Percentiles rank a stretch among this genome's conserved stretches.
Conservation (phyloP, 2,888 invertebrate species). For the Agonopterix alstromeriana region DNA sequence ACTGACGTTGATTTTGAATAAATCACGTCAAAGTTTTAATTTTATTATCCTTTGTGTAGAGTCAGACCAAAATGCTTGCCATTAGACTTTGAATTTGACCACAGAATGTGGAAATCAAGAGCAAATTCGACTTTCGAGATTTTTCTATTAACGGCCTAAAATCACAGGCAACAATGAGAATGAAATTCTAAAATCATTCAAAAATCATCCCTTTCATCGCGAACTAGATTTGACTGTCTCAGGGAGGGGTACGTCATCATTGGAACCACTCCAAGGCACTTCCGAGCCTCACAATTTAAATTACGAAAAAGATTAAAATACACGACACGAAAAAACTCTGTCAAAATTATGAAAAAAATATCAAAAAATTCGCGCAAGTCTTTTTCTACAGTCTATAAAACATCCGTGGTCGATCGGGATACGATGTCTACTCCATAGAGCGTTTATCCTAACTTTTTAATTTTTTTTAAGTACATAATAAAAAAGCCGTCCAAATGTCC, state of each 20-base stretch:
- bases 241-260: conserved; percentile 36
- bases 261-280: conserved; percentile 60
- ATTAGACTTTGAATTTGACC: too few species aligned
- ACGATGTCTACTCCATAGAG: conserved; percentile 34
- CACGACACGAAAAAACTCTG: conserved; percentile 64
- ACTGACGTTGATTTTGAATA: too few species aligned
- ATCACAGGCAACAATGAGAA: too few species aligned
- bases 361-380: conserved; percentile 72
- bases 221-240: background rate
- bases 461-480: conserved; percentile 14
- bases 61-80: too few species aligned
- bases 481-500: conserved; percentile 17
- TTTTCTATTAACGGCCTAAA: too few species aligned
- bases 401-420: conserved; percentile 68
- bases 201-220: too few species aligned
- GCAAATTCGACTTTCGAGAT: too few species aligned
- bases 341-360: conserved; percentile 61
- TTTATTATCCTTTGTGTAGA: too few species aligned
- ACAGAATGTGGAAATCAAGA: too few species aligned
- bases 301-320: conserved; percentile 41
- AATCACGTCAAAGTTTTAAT: too few species aligned
- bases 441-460: conserved; percentile 5
- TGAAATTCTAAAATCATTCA: too few species aligned
- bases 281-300: conserved; percentile 52
- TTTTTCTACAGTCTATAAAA: conserved; percentile 68